Conservation (phyloP, 2,113 vertebrate genomes). For the Ornithorhynchus anatinus region DNA sequence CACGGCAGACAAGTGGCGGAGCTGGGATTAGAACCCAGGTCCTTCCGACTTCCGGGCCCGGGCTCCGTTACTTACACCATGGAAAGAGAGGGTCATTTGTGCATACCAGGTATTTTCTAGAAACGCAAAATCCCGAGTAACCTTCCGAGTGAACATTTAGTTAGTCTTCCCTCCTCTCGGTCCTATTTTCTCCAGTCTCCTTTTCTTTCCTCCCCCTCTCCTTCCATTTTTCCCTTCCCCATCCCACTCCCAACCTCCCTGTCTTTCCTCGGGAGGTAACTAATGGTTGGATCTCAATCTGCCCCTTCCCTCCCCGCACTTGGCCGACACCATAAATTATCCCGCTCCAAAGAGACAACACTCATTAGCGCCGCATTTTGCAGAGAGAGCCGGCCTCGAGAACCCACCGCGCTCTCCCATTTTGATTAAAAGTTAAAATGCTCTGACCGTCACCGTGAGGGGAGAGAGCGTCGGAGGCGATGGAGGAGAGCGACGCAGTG, state of each 20-base stretch:
- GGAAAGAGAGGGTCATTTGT: too few relatives aligned
- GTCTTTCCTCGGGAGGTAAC: constrained; percentile 1
- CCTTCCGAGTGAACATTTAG: too few relatives aligned
- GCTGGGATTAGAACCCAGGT: too few relatives aligned
- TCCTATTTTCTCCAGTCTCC: neutral
- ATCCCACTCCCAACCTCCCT: neutral
- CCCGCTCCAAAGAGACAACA: constrained; percentile 68
- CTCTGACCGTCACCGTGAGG: constrained; percentile 76
- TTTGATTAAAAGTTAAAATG: constrained; percentile 92
- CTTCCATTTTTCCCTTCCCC: neutral
- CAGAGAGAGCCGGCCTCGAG: constrained; percentile 56
- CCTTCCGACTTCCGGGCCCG: too few relatives aligned
- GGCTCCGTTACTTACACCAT: too few relatives aligned
- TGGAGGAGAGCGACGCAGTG: constrained; percentile 79
- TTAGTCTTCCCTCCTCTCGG: neutral
- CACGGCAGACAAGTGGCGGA: too few relatives aligned
- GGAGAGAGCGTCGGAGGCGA: constrained; percentile 44
- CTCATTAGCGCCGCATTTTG: constrained; percentile 69
- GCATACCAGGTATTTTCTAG: neutral
- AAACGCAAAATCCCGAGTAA: neutral
- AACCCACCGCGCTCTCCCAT: constrained; percentile 60
- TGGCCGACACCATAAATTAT: constrained; percentile 69
- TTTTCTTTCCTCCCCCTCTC: neutral
- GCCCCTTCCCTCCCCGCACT: constrained; percentile 34
- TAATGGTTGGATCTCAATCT: constrained; percentile 37